Conservation (phyloP, 2,888 invertebrate genomes). For the Dasysyrphus tricinctus region DNA sequence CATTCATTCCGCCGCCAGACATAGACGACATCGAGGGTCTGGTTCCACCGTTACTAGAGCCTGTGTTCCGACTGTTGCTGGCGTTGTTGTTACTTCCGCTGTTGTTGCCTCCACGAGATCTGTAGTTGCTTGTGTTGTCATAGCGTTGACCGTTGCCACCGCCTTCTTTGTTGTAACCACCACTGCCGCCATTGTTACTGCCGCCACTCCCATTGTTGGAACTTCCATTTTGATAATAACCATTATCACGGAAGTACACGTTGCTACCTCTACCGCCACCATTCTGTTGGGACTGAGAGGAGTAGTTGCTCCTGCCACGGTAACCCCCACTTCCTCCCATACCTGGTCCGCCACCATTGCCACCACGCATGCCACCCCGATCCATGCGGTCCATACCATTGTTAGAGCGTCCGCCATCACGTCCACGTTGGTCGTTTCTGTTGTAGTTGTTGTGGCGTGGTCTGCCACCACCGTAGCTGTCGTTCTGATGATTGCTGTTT, state of each 20-base stretch:
- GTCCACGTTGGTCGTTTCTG: constrained; percentile 78
- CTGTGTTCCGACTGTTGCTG: constrained; percentile 63
- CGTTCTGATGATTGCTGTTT: constrained; percentile 62
- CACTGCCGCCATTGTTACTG: constrained; percentile 77
- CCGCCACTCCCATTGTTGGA: constrained; percentile 78
- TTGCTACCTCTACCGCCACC: constrained; percentile 79
- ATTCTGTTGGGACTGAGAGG: constrained; percentile 77
- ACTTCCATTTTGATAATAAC: constrained; percentile 77
- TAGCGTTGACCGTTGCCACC: constrained; percentile 61
- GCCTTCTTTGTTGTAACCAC: constrained; percentile 67
- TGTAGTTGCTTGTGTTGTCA: constrained; percentile 78
- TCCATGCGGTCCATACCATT: constrained; percentile 77
- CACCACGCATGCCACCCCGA: constrained; percentile 79
- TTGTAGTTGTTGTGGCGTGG: constrained; percentile 76
- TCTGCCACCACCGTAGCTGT: constrained; percentile 73
- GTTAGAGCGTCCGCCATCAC: constrained; percentile 78
- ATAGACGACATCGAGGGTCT: constrained; percentile 79
- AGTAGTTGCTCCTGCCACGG: constrained; percentile 76
- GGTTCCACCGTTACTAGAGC: constrained; percentile 73
- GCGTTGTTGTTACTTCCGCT: constrained; percentile 58
- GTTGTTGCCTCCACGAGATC: constrained; percentile 80
- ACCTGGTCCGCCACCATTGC: constrained; percentile 61
- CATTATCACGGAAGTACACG: constrained; percentile 82
- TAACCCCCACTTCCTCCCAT: constrained; percentile 61
- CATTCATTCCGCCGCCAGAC: constrained; percentile 76